phyloP scores from a whole-genome alignment of 2,888 invertebrate species.

The Hirudinaria manillensis region DNA sequence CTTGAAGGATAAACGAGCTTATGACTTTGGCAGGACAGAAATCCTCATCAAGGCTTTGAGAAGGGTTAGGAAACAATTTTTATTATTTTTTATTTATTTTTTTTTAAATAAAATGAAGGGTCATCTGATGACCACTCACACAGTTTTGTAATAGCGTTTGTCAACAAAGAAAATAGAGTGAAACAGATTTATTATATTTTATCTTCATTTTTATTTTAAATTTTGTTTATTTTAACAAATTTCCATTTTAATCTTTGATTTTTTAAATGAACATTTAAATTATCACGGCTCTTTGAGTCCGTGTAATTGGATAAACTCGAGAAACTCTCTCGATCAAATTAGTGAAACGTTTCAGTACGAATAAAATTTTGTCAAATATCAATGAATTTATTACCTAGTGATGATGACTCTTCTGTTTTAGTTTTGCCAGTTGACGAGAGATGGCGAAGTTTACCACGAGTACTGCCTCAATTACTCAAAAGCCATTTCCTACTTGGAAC shows the following conservation, averaged over 20 bases:
- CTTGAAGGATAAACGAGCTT: conserved; percentile 55
- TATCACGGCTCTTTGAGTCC: too few species aligned
- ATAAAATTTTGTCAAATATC: neutral
- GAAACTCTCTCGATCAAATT: too few species aligned
- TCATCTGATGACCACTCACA: neutral
- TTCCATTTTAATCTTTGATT: neutral
- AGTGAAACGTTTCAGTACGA: too few species aligned
- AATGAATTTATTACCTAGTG: neutral
- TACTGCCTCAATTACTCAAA: conserved; percentile 64
- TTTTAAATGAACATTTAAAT: neutral
- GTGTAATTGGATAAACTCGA: too few species aligned
- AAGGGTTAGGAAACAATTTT: conserved; percentile 49
- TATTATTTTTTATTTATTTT: neutral
- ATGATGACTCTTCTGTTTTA: conserved; percentile 36
- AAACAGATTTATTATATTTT: neutral
- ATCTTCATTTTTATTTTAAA: neutral
- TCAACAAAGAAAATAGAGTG: too few species aligned
- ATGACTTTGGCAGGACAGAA: conserved; percentile 58
- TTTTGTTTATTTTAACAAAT: neutral
- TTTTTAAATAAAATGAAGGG: neutral
- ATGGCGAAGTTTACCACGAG: conserved; percentile 60
- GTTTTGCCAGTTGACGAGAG: conserved; percentile 52
- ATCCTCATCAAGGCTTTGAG: conserved; percentile 60
- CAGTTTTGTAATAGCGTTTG: too few species aligned
- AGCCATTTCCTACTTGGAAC: conserved; percentile 62